phyloP scores from a whole-genome alignment of 2,888 invertebrate species.

The Neoscelio sp. region DNA sequence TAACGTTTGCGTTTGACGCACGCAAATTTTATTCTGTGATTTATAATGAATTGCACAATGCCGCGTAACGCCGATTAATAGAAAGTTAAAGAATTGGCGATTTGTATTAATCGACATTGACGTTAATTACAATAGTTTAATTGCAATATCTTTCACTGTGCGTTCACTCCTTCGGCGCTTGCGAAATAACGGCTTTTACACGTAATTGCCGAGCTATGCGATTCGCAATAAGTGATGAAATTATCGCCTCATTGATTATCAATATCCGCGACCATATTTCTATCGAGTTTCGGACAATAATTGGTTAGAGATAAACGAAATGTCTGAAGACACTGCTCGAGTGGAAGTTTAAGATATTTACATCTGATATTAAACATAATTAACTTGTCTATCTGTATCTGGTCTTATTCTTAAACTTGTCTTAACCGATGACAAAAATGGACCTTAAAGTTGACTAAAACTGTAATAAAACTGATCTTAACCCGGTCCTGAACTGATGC shows the following conservation, averaged over 20 bases:
- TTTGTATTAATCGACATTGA: conserved; percentile 47
- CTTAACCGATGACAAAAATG: no score
- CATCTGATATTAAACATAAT: no score
- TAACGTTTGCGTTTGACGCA: conserved; percentile 21
- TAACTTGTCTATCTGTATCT: no score
- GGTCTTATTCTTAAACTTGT: no score
- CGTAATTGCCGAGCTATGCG: conserved; percentile 13
- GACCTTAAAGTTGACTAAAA: no score
- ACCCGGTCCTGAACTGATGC: no score
- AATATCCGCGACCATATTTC: conserved; percentile 4
- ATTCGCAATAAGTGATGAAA: conserved; percentile 30
- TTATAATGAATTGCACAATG: conserved; percentile 39
- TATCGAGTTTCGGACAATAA: conserved; percentile 6
- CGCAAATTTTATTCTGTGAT: conserved; percentile 32
- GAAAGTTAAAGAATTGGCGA: conserved; percentile 40
- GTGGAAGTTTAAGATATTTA: no score
- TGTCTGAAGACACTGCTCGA: no score
- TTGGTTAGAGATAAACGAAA: no score
- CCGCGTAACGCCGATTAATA: conserved; percentile 33
- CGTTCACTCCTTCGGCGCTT: conserved; percentile 13
- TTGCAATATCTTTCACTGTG: conserved; percentile 26
- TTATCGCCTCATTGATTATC: conserved; percentile 24
- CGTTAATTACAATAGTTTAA: conserved; percentile 53
- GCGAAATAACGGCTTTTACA: conserved; percentile 8
- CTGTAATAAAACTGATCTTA: no score